Conservation (phyloP, 2,888 invertebrate species). For the Anthophora plumipes region DNA sequence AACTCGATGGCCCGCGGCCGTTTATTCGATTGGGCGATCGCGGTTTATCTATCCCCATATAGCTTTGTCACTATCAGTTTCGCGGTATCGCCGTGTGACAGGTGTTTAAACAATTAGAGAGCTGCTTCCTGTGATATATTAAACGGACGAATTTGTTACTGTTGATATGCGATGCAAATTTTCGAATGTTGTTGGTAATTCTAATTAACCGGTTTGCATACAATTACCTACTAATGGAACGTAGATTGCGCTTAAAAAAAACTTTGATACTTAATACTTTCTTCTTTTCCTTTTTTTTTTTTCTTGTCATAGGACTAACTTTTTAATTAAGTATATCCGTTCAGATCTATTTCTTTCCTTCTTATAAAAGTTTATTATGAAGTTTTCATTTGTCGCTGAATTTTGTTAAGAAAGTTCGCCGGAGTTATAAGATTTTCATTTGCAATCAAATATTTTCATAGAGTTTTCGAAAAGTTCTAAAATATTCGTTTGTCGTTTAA, state of each 20-base stretch:
- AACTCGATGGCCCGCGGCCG: slow-evolving; percentile 5
- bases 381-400: background rate
- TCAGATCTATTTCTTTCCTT: no score
- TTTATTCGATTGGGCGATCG: slow-evolving; percentile 38
- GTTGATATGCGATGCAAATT: background rate
- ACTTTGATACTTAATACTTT: no score
- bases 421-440: no score
- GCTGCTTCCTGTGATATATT: background rate
- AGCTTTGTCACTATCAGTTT: slow-evolving; percentile 19
- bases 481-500: no score
- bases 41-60: slow-evolving; percentile 37
- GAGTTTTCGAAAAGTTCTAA: no score
- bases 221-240: background rate
- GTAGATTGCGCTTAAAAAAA: background rate
- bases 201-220: background rate
- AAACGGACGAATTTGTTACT: background rate
- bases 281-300: no score
- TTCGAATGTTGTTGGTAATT: background rate
- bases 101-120: slow-evolving; percentile 49
- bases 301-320: no score
- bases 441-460: no score
- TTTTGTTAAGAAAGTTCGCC: no score
- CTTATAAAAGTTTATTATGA: no score
- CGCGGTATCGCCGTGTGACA: slow-evolving; percentile 42
- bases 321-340: no score